A percentile compares a stretch with the other conserved stretches of the same genome.
Evolutionary conservation across 2,888 invertebrate genomes (phyloP).

Genomic region (Hemaris fuciformis): DNA sequence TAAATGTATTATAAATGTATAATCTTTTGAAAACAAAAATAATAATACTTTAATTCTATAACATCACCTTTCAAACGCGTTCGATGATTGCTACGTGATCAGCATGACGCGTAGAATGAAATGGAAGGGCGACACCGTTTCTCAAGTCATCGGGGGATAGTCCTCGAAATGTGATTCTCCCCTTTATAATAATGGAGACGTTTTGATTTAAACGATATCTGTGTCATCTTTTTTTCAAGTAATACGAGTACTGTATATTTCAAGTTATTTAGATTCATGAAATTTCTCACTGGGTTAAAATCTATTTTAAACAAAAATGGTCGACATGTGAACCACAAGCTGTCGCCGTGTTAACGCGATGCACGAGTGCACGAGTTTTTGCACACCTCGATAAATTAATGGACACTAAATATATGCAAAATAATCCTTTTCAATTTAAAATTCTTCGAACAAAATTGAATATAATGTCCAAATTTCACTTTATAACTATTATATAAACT

Average conservation of each 20-base stretch:
- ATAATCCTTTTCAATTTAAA: no score
- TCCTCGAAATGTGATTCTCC: neutral
- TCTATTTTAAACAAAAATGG: neutral
- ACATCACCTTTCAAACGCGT: slow-evolving; percentile 31
- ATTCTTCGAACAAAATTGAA: no score
- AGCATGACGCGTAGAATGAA: slow-evolving; percentile 9
- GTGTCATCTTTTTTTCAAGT: no score
- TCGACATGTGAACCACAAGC: neutral
- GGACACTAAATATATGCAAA: no score
- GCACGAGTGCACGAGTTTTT: neutral
- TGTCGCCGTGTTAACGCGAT: neutral
- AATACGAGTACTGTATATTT: no score
- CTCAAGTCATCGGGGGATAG: slow-evolving; percentile 8
- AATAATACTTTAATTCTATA: slow-evolving; percentile 20
- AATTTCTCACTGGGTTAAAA: no score
- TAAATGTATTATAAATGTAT: no score
- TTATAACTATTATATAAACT: no score
- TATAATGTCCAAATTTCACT: no score
- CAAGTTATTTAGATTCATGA: no score
- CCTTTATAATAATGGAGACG: slow-evolving; percentile 13
- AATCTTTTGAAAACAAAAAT: slow-evolving; percentile 20
- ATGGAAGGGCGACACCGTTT: neutral
- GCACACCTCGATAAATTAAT: neutral
- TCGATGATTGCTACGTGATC: slow-evolving; percentile 41
- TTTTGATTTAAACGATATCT: slow-evolving; percentile 1